Base-by-base conservation (phyloP, 2,888 invertebrate species). In the Sthenelais limicola region DNA sequence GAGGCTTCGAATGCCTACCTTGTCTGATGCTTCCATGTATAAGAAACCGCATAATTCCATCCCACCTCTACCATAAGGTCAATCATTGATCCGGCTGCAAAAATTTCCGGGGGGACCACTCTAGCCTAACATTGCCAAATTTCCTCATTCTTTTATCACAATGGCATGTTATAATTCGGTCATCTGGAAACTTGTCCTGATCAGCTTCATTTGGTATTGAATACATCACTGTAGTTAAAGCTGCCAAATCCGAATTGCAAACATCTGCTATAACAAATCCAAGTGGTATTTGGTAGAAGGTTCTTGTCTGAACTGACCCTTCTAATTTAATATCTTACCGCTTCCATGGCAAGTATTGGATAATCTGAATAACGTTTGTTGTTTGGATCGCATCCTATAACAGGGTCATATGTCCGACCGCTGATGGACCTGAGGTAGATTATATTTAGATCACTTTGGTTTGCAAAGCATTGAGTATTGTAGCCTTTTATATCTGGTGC, bases 21-120 rank as follows among this genome's bases (percentile, higher is more conserved):
- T n/a, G n/a, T n/a, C n/a, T n/a, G 78, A 76, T 5, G 93, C 93
- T 82, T 93, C 92, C 0, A 92, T 92, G 86, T 92, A 92, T 67
- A 92, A 91, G 21, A 92, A 62, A 92, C 92, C 62, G 93, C 92
- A 85, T 93, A 93, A 15, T 92, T 93, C 93, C 93, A 94, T 85
- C 92, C 92, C 73, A 84, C 82, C 62, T 79, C 71, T 0, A 71
- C 68, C 28, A 82, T 49, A 3, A 84, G 54, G 21, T 79, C 80
- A 0, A 79, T 74, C 43, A 84, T 78, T 9, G 79, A 81, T 51
- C 76, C 74, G 1, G 78, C 81, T 71, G 81, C 82, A 71, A 79
- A 78, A 15, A 74, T 62, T 67, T 84, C 82, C 0, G 84, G 81
- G n/a, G 82, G 81, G 18, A 82, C 78, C 72, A 62, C 35, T 15